Conservation (phyloP, 2,113 vertebrate species). For the Trichechus manatus region DNA sequence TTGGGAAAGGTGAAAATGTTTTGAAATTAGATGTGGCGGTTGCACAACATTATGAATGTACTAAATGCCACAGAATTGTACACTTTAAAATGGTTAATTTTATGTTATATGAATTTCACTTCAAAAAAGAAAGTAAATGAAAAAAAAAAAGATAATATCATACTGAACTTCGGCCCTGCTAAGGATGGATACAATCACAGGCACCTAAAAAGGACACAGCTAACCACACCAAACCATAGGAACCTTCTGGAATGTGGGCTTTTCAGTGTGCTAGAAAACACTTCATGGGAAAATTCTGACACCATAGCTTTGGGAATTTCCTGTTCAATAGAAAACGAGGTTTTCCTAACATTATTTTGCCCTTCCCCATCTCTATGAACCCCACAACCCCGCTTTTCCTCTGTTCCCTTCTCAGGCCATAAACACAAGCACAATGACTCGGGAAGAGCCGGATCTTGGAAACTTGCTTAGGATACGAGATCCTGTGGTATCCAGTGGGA, state of each 20-base stretch:
- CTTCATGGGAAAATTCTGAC: background rate
- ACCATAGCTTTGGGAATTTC: background rate
- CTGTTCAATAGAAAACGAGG: background rate
- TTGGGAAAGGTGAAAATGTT: background rate
- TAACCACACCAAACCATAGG: background rate
- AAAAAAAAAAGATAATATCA: background rate
- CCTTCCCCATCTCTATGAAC: background rate
- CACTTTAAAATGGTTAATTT: background rate
- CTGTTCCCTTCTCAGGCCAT: background rate
- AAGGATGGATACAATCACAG: background rate
- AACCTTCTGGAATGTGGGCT: background rate
- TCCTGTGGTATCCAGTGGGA: background rate
- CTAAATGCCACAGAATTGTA: background rate
- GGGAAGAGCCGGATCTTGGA: background rate
- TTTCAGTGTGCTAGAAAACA: background rate
- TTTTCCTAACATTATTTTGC: background rate
- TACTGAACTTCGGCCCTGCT: background rate
- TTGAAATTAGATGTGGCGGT: background rate
- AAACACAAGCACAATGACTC: background rate
- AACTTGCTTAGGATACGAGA: background rate
- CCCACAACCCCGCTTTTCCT: background rate
- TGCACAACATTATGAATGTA: background rate
- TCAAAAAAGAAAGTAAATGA: background rate
- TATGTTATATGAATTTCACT: background rate
- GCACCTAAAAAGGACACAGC: background rate